A percentile compares a stretch with the other conserved stretches of the same genome.
Conservation (phyloP, 2,113 vertebrate genomes). For the Vidua chalybeata region DNA sequence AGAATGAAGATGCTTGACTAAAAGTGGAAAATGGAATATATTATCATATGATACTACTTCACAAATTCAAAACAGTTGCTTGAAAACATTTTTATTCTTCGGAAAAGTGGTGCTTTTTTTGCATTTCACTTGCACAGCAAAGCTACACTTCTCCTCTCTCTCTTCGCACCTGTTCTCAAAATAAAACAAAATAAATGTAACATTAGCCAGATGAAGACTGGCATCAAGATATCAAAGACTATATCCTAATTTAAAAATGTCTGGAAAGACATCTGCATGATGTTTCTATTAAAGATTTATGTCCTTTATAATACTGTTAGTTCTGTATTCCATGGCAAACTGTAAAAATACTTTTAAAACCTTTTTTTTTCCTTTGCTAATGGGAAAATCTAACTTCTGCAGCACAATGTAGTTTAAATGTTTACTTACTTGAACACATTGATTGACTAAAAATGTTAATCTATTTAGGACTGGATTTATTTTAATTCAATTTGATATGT, state of each 20-base stretch:
- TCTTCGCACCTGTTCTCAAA: not conserved
- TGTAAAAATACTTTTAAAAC: not conserved
- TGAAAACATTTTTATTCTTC: not conserved
- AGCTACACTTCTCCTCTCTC: not conserved
- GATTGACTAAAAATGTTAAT: not conserved
- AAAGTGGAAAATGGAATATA: not conserved
- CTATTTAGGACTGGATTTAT: not conserved
- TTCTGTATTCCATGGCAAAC: not conserved
- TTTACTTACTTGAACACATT: not conserved
- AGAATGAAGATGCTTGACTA: slow-evolving; percentile 1
- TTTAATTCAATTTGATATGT: not conserved
- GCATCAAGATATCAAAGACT: not conserved
- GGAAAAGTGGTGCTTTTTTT: not conserved
- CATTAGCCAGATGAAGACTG: not conserved
- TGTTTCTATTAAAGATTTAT: not conserved
- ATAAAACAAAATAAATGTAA: not conserved
- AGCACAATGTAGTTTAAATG: not conserved
- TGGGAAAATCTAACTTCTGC: not conserved
- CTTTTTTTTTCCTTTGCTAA: not conserved
- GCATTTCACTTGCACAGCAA: not conserved
- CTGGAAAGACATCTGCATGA: not conserved
- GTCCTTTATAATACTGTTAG: not conserved
- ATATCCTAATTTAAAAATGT: not conserved
- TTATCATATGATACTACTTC: not conserved
- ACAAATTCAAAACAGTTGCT: not conserved